Base-by-base conservation (phyloP, 1,140 invertebrate genomes). In the Popillia japonica region DNA sequence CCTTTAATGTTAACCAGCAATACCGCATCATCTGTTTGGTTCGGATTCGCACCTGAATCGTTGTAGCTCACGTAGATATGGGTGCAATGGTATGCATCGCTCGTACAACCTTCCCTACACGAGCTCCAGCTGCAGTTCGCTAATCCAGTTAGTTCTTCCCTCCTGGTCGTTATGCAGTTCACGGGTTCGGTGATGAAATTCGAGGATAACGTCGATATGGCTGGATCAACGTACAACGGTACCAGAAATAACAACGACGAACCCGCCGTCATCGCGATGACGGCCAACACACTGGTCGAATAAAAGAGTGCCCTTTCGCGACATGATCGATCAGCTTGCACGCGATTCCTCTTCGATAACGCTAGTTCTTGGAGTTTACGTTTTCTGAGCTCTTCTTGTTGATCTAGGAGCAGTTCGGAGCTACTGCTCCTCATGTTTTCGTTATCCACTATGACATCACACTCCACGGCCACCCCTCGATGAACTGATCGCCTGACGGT, bases 41-140 rank as follows among this genome's bases (percentile, higher is more conserved):
- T 89, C 83, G 80, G 87, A 0, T 74, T 61, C 7, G 77, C 44
- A 55, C 84, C 77, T 42, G 86, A 80, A 86, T 73, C 85, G 78
- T 91, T 90, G 82, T 95, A 96, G 81, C 92, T 92, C 73, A 96
- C 95, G 87, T 94, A 95, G 76, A 96, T 92, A 85, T 96, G 94
- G 8, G 93, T 94, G 86, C 95, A 96, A 79, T 91, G 90, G 87
- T 95, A 96, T 61, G 95, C 91, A 87, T 96, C 95, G 83, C 93
- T 95, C 48, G 95, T 96, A 87, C 95, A 96, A 7, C 95, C 95
- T 86, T 96, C 94, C 44, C 95, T 89, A 82, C 95, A 96, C 0
- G 94, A 95, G 78, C 93, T 94, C 94, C 94, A 96, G 8, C 93
- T 93, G 86, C 95, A 96, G 86, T 96, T 95, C 86, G 93, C 93